Evolutionary conservation across 2,113 vertebrate species (phyloP).

Genomic region (Pleuronectes platessa): DNA sequence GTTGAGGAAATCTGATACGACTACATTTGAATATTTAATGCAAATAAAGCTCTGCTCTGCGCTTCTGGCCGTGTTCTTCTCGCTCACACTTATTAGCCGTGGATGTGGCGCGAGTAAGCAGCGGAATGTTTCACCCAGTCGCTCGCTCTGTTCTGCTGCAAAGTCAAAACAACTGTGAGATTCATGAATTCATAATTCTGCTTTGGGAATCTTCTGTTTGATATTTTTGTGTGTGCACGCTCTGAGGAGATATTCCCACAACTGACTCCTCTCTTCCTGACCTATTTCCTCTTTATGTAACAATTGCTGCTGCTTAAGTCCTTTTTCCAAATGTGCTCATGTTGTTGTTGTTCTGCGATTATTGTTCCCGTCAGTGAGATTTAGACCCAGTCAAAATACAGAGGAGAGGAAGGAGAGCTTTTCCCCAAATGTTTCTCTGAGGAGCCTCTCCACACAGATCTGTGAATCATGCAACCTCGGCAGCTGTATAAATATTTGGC

Average conservation of each 20-base stretch:
- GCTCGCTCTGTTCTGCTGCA: conserved; percentile 16
- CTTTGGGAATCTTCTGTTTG: conserved; percentile 40
- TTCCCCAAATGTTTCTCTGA: not conserved
- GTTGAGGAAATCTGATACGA: conserved; percentile 16
- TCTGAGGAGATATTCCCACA: conserved; percentile 9
- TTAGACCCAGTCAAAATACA: conserved; percentile 42
- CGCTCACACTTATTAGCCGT: conserved; percentile 11
- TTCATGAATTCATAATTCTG: conserved; percentile 58
- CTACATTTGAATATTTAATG: conserved; percentile 60
- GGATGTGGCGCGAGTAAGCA: conserved; percentile 8
- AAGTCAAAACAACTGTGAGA: conserved; percentile 41
- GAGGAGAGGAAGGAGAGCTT: not conserved
- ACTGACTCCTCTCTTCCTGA: conserved; percentile 28
- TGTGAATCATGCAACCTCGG: conserved; percentile 7
- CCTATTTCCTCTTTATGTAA: conserved; percentile 49
- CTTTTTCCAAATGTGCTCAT: conserved; percentile 21
- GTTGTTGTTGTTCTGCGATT: conserved; percentile 35
- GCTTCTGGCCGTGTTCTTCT: not conserved
- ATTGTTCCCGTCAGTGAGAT: conserved; percentile 4
- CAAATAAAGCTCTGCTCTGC: conserved; percentile 46
- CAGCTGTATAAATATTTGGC: conserved; percentile 58
- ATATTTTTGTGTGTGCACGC: conserved; percentile 10
- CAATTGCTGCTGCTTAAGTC: conserved; percentile 16
- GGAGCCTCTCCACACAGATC: not conserved
- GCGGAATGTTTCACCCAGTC: not conserved